These are phyloP conservation scores for Drosophila nikananu DNA, from an alignment of 1,140 invertebrate species.

Conservation along the genomic window DNA sequence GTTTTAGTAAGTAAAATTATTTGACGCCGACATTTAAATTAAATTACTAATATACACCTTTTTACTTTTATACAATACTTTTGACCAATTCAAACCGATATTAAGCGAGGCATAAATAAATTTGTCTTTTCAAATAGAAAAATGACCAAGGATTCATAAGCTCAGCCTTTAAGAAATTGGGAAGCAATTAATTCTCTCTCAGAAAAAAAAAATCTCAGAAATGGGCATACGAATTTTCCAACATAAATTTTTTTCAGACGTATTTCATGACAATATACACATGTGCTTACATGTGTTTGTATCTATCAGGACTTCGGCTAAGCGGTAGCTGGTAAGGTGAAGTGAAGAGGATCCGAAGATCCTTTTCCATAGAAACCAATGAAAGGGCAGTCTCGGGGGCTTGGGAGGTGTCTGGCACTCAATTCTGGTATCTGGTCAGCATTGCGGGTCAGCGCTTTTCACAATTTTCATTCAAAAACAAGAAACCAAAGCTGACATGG, in stretches of 20 bases:
- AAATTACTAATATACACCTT: no score
- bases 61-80: no score
- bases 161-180: no score
- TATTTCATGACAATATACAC: background rate
- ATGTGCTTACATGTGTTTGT: background rate
- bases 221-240: no score
- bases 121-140: no score
- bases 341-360: background rate
- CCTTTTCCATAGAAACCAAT: background rate
- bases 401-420: constrained; percentile 9
- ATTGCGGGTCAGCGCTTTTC: constrained; percentile 65
- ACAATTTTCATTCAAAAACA: constrained; percentile 63
- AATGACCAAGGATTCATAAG: no score
- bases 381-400: background rate
- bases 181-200: no score
- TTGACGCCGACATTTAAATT: no score
- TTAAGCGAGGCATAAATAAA: no score
- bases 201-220: no score
- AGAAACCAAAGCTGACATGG: constrained; percentile 66
- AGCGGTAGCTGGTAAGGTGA: constrained; percentile 22
- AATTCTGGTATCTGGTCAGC: constrained; percentile 55
- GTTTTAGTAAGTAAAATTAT: no score
- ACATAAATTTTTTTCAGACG: background rate
- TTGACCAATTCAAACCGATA: no score
- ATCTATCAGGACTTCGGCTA: constrained; percentile 7